Percentiles rank a stretch among this genome's conserved stretches.
phyloP scores from a whole-genome alignment of 2,888 invertebrate genomes.

The Ophion slaviceki region DNA sequence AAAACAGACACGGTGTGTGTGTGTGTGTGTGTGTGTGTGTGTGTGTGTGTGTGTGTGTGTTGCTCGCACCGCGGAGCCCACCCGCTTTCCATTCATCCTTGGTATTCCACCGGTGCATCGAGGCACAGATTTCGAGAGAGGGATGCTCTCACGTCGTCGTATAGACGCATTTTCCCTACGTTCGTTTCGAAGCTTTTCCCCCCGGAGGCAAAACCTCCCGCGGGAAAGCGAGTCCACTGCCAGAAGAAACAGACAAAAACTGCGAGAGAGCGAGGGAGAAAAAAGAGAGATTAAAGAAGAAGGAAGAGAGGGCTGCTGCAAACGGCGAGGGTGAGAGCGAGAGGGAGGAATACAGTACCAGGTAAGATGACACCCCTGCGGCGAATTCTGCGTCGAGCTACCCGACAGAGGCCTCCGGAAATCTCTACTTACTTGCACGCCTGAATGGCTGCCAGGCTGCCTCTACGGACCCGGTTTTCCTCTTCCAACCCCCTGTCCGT shows the following conservation, averaged over 20 bases:
- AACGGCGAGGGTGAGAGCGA: constrained; percentile 7
- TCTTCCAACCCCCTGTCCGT: constrained; percentile 46
- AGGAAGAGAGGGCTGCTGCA: neutral
- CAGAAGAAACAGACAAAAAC: too few relatives aligned
- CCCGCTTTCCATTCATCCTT: constrained; percentile 78
- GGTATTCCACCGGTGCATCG: constrained; percentile 37
- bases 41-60: too few relatives aligned
- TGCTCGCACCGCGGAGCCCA: neutral
- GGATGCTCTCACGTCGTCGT: constrained; percentile 5
- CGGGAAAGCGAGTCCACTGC: too few relatives aligned
- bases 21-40: too few relatives aligned
- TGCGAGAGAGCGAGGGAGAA: neutral
- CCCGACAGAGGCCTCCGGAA: constrained; percentile 76
- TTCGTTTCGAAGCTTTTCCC: constrained; percentile 10
- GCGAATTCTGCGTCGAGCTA: constrained; percentile 69
- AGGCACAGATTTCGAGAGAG: constrained; percentile 13
- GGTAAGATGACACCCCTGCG: constrained; percentile 81
- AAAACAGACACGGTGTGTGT: too few relatives aligned
- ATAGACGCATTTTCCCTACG: constrained; percentile 13
- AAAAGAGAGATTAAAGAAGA: neutral
- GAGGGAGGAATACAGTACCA: constrained; percentile 62
- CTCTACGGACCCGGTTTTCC: constrained; percentile 65
- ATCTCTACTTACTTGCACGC: constrained; percentile 82
- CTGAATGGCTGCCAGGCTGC: constrained; percentile 76
- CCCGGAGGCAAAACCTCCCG: neutral